Base-by-base conservation (phyloP, 2,888 invertebrate genomes). In the Argynnis bischoffii region DNA sequence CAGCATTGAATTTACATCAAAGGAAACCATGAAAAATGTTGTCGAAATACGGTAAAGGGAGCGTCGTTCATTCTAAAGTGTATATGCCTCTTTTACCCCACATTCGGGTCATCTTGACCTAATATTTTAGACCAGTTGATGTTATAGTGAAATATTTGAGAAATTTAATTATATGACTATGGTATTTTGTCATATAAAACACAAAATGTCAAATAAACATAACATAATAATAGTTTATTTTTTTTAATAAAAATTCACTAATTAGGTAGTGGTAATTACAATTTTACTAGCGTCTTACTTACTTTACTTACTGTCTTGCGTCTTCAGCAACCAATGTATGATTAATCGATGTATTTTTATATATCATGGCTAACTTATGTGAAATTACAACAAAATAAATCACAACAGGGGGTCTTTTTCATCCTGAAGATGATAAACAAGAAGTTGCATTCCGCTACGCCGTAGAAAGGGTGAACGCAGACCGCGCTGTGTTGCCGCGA, bases 371-470 rank as follows among this genome's bases (percentile, higher is more conserved):
- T n/a, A 26, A 6, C 4, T 15, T 26, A 26, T 5, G 26, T 51
- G 11, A 6, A 15, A 11, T n/a, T 13, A 48, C 13, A 31, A 26
- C 18, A n/a, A 11, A 13, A 54, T 16, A 46, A 46, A 26, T 26
- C 8, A 11, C 54, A 66, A 60, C 90, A 98, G 98, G 98, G 86
- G 98, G 97, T 55, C 93, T 98, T 64, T 98, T 98, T 86, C 97
- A 98, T 90, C 96, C 97, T 15, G 95, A 96, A 69, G 97, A 97
- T 85, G 96, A 97, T 84, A 96, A 96, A 80, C 97, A 97, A 86
- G 98, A 98, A 87, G 94, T 97, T 68, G 98, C 98, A 54, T 98
- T 99, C 87, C 95, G 97, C 69, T 97, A 98, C 89, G 98, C 98
- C 1, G 97, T 98, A 65, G 97, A 98, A 81, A 95, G 96, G 82